Evolutionary conservation across 2,797 vertebrate species (phyloP).

Genomic region (Potorous gilbertii): DNA sequence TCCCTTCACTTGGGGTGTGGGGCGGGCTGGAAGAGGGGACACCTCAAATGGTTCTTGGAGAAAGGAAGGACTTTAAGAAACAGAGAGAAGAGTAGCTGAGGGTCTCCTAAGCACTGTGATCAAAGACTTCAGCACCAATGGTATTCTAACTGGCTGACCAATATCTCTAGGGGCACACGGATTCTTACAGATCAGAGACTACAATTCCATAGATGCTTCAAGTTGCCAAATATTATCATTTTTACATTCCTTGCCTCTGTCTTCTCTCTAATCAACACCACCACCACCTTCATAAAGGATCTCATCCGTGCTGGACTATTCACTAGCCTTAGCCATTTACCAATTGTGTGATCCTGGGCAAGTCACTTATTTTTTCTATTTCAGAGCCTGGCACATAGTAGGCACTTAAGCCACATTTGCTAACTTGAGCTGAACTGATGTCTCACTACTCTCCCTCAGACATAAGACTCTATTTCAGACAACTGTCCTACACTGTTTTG

Average conservation of each 20-base stretch:
- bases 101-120: not conserved
- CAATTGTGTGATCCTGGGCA: not conserved
- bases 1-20: not conserved
- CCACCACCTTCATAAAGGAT: not conserved
- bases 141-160: not conserved
- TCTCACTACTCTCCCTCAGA: not conserved
- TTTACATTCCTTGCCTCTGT: not conserved
- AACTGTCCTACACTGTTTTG: not conserved
- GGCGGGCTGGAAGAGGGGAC: not conserved
- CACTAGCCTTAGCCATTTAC: not conserved
- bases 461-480: not conserved
- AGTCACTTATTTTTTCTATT: not conserved
- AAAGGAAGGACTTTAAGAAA: not conserved
- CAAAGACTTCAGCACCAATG: not conserved
- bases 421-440: not conserved
- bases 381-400: not conserved
- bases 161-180: not conserved
- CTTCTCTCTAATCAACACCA: not conserved
- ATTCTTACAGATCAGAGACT: not conserved
- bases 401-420: not conserved
- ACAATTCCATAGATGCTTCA: not conserved
- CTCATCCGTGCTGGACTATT: not conserved
- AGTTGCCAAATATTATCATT: not conserved
- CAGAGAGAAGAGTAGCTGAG: not conserved
- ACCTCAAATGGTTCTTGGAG: not conserved